Evolutionary conservation across 2,888 invertebrate genomes (phyloP).

Genomic region (Lasius fuliginosus): DNA sequence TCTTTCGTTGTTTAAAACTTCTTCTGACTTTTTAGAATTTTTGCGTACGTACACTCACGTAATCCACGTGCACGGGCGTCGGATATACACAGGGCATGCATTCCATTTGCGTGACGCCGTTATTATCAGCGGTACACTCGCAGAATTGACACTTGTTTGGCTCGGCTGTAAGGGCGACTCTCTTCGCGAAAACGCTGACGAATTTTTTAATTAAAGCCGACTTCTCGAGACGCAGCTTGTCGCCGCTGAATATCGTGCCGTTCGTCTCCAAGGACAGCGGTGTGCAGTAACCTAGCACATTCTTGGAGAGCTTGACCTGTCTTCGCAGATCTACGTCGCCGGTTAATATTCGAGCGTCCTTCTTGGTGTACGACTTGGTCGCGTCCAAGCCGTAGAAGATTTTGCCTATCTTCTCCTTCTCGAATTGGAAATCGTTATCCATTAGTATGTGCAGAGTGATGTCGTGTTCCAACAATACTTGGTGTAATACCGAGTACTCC

Average conservation of each 20-base stretch:
- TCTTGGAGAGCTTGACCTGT: slow-evolving; percentile 92
- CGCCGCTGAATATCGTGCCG: slow-evolving; percentile 91
- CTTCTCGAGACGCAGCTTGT: slow-evolving; percentile 88
- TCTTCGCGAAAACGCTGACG: slow-evolving; percentile 89
- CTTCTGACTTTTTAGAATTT: background rate
- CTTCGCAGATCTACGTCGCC: slow-evolving; percentile 92
- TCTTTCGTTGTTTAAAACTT: background rate
- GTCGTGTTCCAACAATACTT: slow-evolving; percentile 93
- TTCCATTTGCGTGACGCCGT: slow-evolving; percentile 90
- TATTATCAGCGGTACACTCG: slow-evolving; percentile 90
- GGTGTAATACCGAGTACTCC: slow-evolving; percentile 94
- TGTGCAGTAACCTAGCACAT: slow-evolving; percentile 92
- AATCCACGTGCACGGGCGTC: slow-evolving; percentile 86
- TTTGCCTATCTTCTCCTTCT: slow-evolving; percentile 91
- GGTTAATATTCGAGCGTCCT: slow-evolving; percentile 90
- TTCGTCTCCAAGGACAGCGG: slow-evolving; percentile 95
- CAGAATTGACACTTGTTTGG: slow-evolving; percentile 90
- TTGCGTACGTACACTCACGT: slow-evolving; percentile 85
- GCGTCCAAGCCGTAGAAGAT: slow-evolving; percentile 94
- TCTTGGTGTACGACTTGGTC: slow-evolving; percentile 92
- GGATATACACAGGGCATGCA: slow-evolving; percentile 89
- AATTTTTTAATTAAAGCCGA: slow-evolving; percentile 89
- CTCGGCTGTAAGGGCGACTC: slow-evolving; percentile 89
- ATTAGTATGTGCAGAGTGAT: slow-evolving; percentile 94
- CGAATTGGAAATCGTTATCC: slow-evolving; percentile 93